Percentiles rank a stretch among this genome's conserved stretches.
These are phyloP conservation scores for Alces alces DNA, from an alignment of 2,113 vertebrate genomes.

Conservation along the genomic window DNA sequence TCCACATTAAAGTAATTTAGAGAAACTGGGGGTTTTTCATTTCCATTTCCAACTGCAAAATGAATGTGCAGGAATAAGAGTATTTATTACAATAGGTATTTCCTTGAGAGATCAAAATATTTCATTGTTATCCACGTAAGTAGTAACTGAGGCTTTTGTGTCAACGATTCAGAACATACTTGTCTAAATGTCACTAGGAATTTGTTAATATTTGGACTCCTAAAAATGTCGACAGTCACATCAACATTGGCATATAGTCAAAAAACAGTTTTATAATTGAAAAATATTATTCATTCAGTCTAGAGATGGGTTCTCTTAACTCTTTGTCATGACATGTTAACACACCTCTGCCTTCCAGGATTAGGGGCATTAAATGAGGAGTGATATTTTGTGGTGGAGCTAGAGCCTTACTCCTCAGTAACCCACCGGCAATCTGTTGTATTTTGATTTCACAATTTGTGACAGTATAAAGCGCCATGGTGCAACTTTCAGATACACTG, in stretches of 20 bases:
- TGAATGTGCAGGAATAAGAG: background rate
- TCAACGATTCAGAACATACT: background rate
- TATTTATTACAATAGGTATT: background rate
- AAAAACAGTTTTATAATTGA: background rate
- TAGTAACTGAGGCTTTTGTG: background rate
- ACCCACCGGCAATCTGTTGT: background rate
- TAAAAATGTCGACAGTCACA: background rate
- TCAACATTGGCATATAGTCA: background rate
- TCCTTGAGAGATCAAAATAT: background rate
- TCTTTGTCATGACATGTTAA: background rate
- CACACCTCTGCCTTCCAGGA: background rate
- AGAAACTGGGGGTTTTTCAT: background rate
- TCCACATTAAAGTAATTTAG: background rate
- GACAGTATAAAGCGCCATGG: fast-evolving
- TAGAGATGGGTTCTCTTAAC: background rate
- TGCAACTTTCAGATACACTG: background rate
- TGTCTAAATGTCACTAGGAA: background rate
- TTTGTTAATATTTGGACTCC: background rate
- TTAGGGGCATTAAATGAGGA: background rate
- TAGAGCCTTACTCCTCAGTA: background rate
- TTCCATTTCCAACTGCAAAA: background rate
- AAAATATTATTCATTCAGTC: background rate
- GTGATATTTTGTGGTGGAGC: too few species aligned
- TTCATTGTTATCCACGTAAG: background rate
- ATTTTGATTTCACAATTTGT: background rate